Conservation (phyloP, 2,888 invertebrate species). For the Spisula subtruncata region DNA sequence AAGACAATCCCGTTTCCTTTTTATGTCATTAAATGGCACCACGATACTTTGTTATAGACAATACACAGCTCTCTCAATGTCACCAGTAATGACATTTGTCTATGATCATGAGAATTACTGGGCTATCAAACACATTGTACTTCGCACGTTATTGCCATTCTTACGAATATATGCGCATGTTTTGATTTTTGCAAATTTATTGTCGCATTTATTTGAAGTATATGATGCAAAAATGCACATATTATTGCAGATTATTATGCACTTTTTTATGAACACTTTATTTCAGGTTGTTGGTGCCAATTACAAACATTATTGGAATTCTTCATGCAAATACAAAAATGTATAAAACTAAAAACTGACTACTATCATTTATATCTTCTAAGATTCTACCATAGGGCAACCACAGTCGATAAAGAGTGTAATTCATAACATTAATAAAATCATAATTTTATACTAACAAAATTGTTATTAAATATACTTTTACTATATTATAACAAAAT, state of each 20-base stretch:
- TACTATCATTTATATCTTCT: background rate
- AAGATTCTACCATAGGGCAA: background rate
- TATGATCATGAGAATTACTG: slow-evolving; percentile 7
- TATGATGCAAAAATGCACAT: slow-evolving; percentile 11
- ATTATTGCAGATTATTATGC: background rate
- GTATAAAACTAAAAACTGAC: background rate
- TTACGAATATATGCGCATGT: background rate
- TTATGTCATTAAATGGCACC: slow-evolving; percentile 17
- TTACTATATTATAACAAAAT: no score
- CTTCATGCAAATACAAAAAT: background rate
- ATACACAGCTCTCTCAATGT: slow-evolving; percentile 18
- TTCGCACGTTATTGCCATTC: slow-evolving; percentile 19
- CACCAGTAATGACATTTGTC: slow-evolving; percentile 25
- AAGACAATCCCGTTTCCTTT: slow-evolving; percentile 22
- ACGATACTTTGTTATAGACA: slow-evolving; percentile 14
- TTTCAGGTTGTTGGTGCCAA: no score
- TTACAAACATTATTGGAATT: no score
- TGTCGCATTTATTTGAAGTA: background rate
- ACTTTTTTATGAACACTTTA: background rate
- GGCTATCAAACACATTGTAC: slow-evolving; percentile 3
- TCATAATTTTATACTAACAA: slow-evolving; percentile 21
- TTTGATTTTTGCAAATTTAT: slow-evolving; percentile 17
- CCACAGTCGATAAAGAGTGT: background rate
- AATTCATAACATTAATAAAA: background rate
- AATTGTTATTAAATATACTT: no score